A percentile compares a stretch with the other conserved stretches of the same genome.
Evolutionary conservation across 2,113 vertebrate species (phyloP).

Genomic region (Ophthalmolycus amberensis): DNA sequence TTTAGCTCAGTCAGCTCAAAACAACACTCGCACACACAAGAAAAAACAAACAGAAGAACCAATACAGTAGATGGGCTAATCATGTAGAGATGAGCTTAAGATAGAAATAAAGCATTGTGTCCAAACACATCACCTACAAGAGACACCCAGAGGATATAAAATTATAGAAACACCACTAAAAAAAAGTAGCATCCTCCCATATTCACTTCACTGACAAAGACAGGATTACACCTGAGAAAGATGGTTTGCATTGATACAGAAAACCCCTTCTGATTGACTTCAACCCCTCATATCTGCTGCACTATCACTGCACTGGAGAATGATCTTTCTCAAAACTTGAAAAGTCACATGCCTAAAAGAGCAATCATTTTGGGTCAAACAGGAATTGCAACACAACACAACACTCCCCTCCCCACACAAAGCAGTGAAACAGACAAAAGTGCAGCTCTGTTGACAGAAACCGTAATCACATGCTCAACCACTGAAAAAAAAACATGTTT

Average conservation of each 20-base stretch:
- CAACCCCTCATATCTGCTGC: slow-evolving; percentile 29
- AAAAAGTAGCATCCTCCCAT: background rate
- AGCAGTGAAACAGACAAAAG: slow-evolving; percentile 25
- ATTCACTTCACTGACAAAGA: slow-evolving; percentile 33
- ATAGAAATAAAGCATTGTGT: slow-evolving; percentile 39
- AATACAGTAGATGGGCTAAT: slow-evolving; percentile 18
- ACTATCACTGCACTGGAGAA: slow-evolving; percentile 22
- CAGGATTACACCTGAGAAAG: slow-evolving; percentile 46
- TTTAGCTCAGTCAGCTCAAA: slow-evolving; percentile 67
- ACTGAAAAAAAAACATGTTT: background rate
- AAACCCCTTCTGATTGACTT: slow-evolving; percentile 28
- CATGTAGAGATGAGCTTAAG: slow-evolving; percentile 5
- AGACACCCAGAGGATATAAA: slow-evolving; percentile 12
- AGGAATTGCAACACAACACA: slow-evolving; percentile 2
- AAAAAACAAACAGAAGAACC: slow-evolving; percentile 9
- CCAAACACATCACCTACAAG: slow-evolving; percentile 7
- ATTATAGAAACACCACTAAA: slow-evolving; percentile 21
- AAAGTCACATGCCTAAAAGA: slow-evolving; percentile 12
- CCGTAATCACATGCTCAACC: slow-evolving; percentile 20
- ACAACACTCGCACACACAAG: background rate
- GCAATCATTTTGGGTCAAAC: slow-evolving; percentile 15
- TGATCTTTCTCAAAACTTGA: slow-evolving; percentile 19
- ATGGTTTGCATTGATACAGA: slow-evolving; percentile 29
- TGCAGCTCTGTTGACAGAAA: slow-evolving; percentile 13
- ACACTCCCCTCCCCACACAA: background rate